phyloP scores from a whole-genome alignment of 2,113 vertebrate species.

The Budorcas taxicolor region DNA sequence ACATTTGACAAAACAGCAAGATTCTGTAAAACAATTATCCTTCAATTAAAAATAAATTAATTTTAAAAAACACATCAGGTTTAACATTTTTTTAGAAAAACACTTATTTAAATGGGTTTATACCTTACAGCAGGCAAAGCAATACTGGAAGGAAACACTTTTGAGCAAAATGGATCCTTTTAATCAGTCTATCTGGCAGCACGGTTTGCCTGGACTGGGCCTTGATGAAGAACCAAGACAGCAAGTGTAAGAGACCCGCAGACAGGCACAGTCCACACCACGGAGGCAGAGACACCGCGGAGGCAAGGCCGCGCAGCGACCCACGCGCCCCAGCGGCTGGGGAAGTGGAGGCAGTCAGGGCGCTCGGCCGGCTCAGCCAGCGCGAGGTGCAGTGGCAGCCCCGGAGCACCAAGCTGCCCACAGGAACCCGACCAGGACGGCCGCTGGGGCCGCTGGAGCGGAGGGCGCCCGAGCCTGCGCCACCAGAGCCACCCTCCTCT shows the following conservation, averaged over 20 bases:
- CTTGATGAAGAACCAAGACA: not conserved
- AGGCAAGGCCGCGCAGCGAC: fast-evolving
- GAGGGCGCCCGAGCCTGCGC: not conserved
- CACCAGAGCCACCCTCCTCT: not conserved
- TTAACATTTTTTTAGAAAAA: not conserved
- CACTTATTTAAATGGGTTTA: not conserved
- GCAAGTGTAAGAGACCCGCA: not conserved
- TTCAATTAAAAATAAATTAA: not conserved
- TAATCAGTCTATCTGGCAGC: not conserved
- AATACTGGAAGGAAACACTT: not conserved
- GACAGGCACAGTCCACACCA: not conserved
- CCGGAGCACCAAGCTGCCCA: not conserved
- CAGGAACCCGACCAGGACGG: not conserved
- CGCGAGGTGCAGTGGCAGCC: fast-evolving
- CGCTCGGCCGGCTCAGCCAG: not conserved
- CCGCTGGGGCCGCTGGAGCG: too few relatives aligned
- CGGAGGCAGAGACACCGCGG: fast-evolving
- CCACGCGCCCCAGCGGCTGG: fast-evolving
- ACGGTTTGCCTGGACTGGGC: not conserved
- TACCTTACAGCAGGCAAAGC: not conserved
- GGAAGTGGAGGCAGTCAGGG: not conserved
- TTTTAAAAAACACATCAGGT: not conserved
- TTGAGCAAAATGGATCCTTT: not conserved
- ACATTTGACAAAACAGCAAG: not conserved
- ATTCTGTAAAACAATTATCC: not conserved